A percentile compares a stretch with the other conserved stretches of the same genome.
Evolutionary conservation across 2,888 invertebrate genomes (phyloP).

Genomic region (Timema cristinae): DNA sequence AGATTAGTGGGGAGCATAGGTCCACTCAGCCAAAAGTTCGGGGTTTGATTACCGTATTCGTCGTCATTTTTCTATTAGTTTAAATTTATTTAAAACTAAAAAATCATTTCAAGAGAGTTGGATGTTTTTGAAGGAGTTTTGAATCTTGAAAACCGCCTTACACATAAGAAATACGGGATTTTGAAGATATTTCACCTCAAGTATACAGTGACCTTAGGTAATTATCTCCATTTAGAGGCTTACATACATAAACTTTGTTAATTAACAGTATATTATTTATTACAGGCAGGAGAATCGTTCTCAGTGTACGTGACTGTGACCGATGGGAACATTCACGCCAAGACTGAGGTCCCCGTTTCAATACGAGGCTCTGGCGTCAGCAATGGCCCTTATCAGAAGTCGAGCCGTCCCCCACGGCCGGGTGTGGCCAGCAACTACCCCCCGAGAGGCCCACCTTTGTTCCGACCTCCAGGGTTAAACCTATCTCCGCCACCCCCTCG

Average conservation of each 20-base stretch:
- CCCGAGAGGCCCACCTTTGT: background rate
- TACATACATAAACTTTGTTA: background rate
- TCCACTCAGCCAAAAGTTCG: too few species aligned
- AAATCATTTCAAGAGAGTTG: too few species aligned
- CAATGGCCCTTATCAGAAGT: too few species aligned
- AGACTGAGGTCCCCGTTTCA: slow-evolving; percentile 64
- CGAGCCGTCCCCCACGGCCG: too few species aligned
- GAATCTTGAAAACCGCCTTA: too few species aligned
- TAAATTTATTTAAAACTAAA: too few species aligned
- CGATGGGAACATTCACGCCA: slow-evolving; percentile 61
- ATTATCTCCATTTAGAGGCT: background rate
- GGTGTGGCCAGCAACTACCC: too few species aligned
- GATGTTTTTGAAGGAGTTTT: too few species aligned
- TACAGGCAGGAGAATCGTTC: slow-evolving; percentile 62
- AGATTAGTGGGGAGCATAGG: too few species aligned
- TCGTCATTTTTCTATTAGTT: too few species aligned
- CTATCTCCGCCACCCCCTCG: background rate
- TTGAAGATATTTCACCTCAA: background rate
- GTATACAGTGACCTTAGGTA: background rate
- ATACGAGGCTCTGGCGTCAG: slow-evolving; percentile 49
- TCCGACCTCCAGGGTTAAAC: slow-evolving; percentile 1
- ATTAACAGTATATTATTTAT: slow-evolving; percentile 18
- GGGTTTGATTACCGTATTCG: too few species aligned
- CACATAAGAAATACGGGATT: background rate
- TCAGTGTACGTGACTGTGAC: slow-evolving; percentile 64